A percentile compares a stretch with the other conserved stretches of the same genome.
Evolutionary conservation across 1,140 invertebrate genomes (phyloP).

Genomic region (Euura saliciscinereae): DNA sequence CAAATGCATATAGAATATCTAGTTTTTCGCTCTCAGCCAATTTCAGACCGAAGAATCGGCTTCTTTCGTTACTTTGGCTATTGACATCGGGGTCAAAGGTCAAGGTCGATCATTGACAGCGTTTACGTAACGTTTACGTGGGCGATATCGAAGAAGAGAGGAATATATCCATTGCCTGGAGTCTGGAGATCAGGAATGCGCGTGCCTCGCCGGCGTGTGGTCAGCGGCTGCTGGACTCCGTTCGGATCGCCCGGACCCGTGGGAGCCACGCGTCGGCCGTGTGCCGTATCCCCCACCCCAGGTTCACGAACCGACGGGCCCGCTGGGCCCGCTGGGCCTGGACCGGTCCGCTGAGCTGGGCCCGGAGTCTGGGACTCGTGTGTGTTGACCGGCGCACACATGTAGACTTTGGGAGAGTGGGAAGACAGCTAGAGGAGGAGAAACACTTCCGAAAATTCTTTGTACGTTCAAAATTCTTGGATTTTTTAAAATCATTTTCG

Average conservation of each 20-base stretch:
- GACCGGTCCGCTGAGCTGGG: too few relatives aligned
- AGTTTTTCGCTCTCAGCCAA: too few relatives aligned
- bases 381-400: too few relatives aligned
- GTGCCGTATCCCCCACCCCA: conserved; percentile 41
- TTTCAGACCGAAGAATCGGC: too few relatives aligned
- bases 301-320: neutral
- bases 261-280: conserved; percentile 54
- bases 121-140: neutral
- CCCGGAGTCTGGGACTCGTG: too few relatives aligned
- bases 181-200: neutral
- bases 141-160: neutral
- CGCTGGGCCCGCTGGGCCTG: neutral
- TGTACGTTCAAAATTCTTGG: too few relatives aligned
- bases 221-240: neutral
- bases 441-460: too few relatives aligned
- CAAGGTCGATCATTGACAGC: neutral
- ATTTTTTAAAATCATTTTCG: too few relatives aligned
- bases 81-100: neutral
- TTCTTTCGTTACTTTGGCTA: too few relatives aligned
- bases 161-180: neutral
- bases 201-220: conserved; percentile 1
- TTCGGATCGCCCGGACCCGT: conserved; percentile 37
- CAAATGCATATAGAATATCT: too few relatives aligned
- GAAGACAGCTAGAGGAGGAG: too few relatives aligned
- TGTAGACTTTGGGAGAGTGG: too few relatives aligned